A percentile compares a stretch with the other conserved stretches of the same genome.
These are phyloP conservation scores for Tichodroma muraria DNA, from an alignment of 2,113 vertebrate species.

Conservation along the genomic window DNA sequence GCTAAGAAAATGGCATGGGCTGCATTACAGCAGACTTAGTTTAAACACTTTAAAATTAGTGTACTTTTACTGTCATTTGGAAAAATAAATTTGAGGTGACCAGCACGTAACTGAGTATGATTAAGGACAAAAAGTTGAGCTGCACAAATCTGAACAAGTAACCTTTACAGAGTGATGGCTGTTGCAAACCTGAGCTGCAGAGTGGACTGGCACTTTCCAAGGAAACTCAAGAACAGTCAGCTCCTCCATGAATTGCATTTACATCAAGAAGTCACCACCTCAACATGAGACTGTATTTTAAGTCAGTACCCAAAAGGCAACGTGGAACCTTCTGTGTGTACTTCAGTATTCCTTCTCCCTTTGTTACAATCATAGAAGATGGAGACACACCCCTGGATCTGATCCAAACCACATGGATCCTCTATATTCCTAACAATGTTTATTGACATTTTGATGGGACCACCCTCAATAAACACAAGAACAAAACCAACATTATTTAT, in stretches of 20 bases:
- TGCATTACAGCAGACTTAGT: background rate
- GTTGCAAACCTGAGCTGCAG: background rate
- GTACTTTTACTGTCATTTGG: background rate
- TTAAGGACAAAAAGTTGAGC: background rate
- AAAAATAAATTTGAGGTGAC: background rate
- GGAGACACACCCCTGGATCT: background rate
- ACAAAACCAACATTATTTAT: background rate
- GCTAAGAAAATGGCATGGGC: background rate
- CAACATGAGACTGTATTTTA: background rate
- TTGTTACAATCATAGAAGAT: background rate
- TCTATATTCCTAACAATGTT: background rate
- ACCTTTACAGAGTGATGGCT: background rate
- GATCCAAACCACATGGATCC: background rate
- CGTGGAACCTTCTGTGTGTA: background rate
- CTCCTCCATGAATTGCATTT: background rate
- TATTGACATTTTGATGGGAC: background rate
- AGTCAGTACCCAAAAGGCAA: background rate
- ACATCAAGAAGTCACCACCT: background rate
- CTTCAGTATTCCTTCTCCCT: background rate
- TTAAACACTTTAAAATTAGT: background rate
- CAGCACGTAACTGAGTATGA: rapidly evolving
- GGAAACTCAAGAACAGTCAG: background rate
- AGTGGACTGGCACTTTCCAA: background rate
- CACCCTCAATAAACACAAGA: background rate
- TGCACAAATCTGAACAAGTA: background rate